Conservation (phyloP, 2,113 vertebrate genomes). For the Pseudopipra pipra region DNA sequence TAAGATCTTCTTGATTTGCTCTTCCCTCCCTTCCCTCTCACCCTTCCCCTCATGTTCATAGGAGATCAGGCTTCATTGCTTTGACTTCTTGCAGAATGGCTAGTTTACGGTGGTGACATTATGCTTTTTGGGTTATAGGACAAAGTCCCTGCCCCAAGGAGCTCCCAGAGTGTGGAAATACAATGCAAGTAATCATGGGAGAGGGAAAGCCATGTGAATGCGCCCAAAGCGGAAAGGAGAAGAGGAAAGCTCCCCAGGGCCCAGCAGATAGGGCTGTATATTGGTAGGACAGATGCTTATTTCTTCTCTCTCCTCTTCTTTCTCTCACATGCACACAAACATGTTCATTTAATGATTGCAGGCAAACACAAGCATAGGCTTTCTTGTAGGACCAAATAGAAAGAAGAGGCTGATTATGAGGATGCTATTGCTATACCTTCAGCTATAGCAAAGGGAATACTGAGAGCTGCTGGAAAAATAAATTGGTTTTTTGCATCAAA, state of each 20-base stretch:
- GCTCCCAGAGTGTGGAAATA: neutral
- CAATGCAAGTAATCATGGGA: neutral
- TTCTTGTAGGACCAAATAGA: neutral
- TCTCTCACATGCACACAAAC: neutral
- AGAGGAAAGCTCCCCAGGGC: neutral
- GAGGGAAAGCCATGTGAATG: neutral
- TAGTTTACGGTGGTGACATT: neutral
- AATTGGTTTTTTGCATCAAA: conserved; percentile 54
- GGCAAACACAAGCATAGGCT: neutral
- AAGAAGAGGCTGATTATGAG: neutral
- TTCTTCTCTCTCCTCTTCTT: neutral
- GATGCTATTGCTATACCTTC: neutral
- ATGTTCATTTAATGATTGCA: neutral
- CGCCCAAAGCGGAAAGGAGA: neutral
- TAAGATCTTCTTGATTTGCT: neutral
- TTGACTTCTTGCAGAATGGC: neutral
- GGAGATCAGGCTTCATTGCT: neutral
- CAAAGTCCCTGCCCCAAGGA: neutral
- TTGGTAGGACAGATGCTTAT: conserved; percentile 5
- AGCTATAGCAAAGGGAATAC: conserved; percentile 1
- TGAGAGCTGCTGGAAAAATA: conserved; percentile 43
- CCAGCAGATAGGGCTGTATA: neutral
- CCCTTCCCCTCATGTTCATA: neutral
- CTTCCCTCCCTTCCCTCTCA: neutral
- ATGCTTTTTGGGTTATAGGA: neutral